These are phyloP conservation scores for Pseudopipra pipra DNA, from an alignment of 2,113 vertebrate species.

Conservation along the genomic window DNA sequence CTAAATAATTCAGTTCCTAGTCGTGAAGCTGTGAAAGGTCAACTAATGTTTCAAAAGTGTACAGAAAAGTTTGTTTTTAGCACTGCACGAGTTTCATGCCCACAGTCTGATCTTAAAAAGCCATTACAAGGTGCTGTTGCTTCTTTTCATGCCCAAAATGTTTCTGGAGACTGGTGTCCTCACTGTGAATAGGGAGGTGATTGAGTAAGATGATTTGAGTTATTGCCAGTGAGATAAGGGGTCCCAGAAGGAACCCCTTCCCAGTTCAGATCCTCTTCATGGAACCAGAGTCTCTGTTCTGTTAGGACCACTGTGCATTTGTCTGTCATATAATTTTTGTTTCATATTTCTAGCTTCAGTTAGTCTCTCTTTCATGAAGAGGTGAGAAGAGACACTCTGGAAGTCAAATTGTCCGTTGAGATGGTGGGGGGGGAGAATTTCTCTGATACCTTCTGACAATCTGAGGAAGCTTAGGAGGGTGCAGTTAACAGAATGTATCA, in stretches of 20 bases:
- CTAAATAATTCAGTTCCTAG: background rate
- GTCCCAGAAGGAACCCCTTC: background rate
- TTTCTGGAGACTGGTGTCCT: background rate
- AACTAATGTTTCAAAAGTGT: background rate
- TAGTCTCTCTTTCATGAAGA: background rate
- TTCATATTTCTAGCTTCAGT: background rate
- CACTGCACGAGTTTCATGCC: background rate
- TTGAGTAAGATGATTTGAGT: background rate
- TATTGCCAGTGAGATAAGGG: background rate
- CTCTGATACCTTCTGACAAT: background rate
- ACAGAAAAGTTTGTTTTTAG: background rate
- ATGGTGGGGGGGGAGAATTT: background rate
- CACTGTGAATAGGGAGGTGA: background rate
- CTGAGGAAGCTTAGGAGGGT: background rate
- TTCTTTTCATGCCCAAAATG: background rate
- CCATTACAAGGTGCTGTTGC: background rate
- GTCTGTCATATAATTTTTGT: accelerated
- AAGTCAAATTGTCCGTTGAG: background rate
- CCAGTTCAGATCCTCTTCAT: background rate
- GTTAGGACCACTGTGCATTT: accelerated
- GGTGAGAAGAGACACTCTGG: background rate
- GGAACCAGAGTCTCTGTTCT: background rate
- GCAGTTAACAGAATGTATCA: background rate
- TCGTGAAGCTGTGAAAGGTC: background rate
- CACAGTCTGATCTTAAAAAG: background rate